phyloP scores from a whole-genome alignment of 2,888 invertebrate genomes.

The Drosophila koepferae region DNA sequence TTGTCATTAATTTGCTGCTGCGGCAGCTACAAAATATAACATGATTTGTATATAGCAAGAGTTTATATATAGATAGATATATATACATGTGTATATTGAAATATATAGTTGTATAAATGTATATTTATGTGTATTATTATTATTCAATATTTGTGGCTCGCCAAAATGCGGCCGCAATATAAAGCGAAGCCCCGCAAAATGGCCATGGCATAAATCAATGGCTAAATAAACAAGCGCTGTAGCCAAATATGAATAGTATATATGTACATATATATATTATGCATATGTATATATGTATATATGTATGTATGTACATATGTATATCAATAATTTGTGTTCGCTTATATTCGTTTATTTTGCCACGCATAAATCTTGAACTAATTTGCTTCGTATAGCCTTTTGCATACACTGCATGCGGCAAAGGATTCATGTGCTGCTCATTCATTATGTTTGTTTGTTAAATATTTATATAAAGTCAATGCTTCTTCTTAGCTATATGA shows the following conservation, averaged over 20 bases:
- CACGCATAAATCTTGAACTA: conserved; percentile 68
- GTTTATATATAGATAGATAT: conserved; percentile 18
- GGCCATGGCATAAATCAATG: conserved; percentile 57
- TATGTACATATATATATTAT: conserved; percentile 3
- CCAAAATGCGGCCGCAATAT: conserved; percentile 71
- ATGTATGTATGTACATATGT: background rate
- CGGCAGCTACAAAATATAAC: conserved; percentile 5
- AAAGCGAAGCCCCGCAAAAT: conserved; percentile 45
- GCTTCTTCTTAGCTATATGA: too few relatives aligned
- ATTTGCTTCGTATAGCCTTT: conserved; percentile 28
- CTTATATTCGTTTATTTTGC: conserved; percentile 14
- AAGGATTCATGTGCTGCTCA: background rate
- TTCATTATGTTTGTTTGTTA: too few relatives aligned
- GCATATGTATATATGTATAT: conserved; percentile 10
- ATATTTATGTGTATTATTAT: conserved; percentile 16
- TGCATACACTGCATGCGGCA: background rate
- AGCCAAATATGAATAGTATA: conserved; percentile 9
- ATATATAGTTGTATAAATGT: background rate
- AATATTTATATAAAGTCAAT: too few relatives aligned
- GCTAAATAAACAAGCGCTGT: conserved; percentile 32
- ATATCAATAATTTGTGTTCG: conserved; percentile 19
- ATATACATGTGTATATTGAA: background rate
- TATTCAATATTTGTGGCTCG: conserved; percentile 67
- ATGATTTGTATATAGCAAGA: conserved; percentile 38
- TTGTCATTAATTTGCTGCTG: conserved; percentile 15